Evolutionary conservation across 2,113 vertebrate species (phyloP).

Genomic region (Mus musculus): GRCm39 chr7:79065501-79066000

Average conservation of each 20-base stretch:
- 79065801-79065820: background rate
- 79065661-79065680: background rate
- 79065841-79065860: background rate
- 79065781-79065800: background rate
- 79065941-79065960: background rate
- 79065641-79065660: background rate
- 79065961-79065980: background rate
- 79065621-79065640: background rate
- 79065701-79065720: background rate
- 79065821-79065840: background rate
- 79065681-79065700: background rate
- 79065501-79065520: background rate
- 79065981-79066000: background rate
- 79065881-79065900: background rate
- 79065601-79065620: background rate
- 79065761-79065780: background rate
- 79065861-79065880: background rate
- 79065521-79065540: background rate
- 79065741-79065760: background rate
- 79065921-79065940: background rate
- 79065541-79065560: background rate
- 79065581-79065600: accelerated
- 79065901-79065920: background rate
- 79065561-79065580: background rate
- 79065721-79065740: background rate